phyloP scores from a whole-genome alignment of 1,140 invertebrate species.

The Temnothorax curvispinosus region DNA sequence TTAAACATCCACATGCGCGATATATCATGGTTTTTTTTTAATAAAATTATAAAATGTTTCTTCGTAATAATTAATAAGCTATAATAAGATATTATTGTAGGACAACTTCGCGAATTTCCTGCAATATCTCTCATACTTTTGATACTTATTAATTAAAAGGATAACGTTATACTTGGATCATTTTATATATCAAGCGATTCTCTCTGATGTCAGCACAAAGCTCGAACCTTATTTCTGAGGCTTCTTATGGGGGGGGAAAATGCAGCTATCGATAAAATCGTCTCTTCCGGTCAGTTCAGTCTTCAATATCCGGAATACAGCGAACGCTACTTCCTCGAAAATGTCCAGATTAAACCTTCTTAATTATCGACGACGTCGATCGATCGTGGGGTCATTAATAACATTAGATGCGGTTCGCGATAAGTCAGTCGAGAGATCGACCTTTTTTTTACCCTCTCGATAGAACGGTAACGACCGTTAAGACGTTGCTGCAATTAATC shows the following conservation, averaged over 20 bases:
- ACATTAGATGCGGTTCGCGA: constrained; percentile 57
- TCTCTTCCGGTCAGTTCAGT: constrained; percentile 32
- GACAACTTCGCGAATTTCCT: not conserved
- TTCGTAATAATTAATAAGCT: not conserved
- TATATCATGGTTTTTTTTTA: not conserved
- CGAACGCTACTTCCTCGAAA: constrained; percentile 57
- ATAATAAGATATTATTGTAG: too few relatives aligned
- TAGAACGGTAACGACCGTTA: constrained; percentile 56
- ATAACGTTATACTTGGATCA: not conserved
- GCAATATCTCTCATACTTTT: not conserved
- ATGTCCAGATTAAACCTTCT: constrained; percentile 57
- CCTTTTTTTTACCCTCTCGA: constrained; percentile 43
- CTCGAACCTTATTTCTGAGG: not conserved
- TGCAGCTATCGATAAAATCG: constrained; percentile 23
- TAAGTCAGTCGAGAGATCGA: constrained; percentile 52
- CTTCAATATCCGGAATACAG: constrained; percentile 61
- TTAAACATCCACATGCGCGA: not conserved
- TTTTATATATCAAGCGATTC: not conserved
- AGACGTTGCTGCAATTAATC: constrained; percentile 60
- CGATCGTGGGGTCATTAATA: constrained; percentile 55
- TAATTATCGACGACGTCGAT: constrained; percentile 61
- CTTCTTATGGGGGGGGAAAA: not conserved
- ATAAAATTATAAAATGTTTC: not conserved
- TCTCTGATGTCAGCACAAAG: not conserved
- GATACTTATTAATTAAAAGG: not conserved